Conservation (phyloP, 2,113 vertebrate species). For the Strix uralensis region DNA sequence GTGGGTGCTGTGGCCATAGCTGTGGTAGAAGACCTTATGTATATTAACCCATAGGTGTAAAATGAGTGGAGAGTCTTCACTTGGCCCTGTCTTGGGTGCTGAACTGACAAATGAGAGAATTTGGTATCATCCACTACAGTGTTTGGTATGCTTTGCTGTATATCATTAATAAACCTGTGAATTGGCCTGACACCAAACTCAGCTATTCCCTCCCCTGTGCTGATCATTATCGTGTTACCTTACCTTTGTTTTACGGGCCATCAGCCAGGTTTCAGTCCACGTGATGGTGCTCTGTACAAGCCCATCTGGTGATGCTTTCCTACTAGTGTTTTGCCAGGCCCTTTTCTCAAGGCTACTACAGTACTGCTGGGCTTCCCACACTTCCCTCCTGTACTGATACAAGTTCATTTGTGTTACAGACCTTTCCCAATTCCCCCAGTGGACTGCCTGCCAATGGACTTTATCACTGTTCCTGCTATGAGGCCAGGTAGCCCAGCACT, state of each 20-base stretch:
- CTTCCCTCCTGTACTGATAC: neutral
- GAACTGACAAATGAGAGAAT: neutral
- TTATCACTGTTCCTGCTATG: neutral
- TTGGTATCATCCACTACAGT: neutral
- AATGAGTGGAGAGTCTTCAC: neutral
- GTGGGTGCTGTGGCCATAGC: neutral
- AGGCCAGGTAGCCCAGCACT: neutral
- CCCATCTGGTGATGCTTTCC: slow-evolving; percentile 1
- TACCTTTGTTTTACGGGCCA: neutral
- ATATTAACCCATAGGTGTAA: neutral
- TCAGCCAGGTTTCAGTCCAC: neutral
- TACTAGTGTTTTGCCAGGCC: neutral
- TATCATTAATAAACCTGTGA: slow-evolving; percentile 3
- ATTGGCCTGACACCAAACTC: neutral
- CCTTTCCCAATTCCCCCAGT: neutral
- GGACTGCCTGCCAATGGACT: neutral
- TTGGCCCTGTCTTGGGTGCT: neutral
- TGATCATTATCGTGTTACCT: neutral
- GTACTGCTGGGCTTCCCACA: neutral
- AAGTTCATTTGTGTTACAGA: neutral
- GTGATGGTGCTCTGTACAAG: neutral
- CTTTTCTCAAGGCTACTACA: neutral
- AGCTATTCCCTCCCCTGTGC: neutral
- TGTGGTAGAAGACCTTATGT: neutral
- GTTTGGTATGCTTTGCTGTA: neutral